These are phyloP conservation scores for Caenorhabditis sp. DNA, from an alignment of 2,888 invertebrate genomes.

Conservation along the genomic window DNA sequence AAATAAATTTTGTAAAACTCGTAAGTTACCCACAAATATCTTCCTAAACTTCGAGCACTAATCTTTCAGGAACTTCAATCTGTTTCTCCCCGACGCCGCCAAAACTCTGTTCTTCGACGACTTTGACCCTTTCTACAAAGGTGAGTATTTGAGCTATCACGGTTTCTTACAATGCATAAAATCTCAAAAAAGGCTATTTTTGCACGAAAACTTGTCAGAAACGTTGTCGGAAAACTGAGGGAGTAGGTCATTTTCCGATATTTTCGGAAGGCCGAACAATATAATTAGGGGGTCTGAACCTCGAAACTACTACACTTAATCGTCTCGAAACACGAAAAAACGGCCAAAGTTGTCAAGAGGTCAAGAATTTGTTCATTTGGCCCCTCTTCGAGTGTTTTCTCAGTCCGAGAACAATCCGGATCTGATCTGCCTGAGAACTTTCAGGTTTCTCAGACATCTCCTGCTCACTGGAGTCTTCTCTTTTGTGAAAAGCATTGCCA, in stretches of 20 bases:
- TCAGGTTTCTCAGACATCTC: no score
- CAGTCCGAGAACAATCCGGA: neutral
- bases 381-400: neutral
- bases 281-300: constrained; percentile 12
- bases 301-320: constrained; percentile 29
- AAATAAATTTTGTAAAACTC: neutral
- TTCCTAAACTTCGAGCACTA: neutral
- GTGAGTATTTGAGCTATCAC: no score
- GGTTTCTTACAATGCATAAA: no score
- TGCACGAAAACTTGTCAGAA: no score
- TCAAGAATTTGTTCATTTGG: constrained; percentile 1
- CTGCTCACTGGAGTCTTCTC: no score
- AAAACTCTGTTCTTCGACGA: neutral
- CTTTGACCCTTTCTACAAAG: neutral
- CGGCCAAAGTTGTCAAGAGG: constrained; percentile 15
- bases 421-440: neutral
- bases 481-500: neutral
- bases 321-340: neutral
- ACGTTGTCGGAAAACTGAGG: neutral
- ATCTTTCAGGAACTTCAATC: neutral
- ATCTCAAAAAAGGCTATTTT: neutral
- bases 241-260: constrained; percentile 2
- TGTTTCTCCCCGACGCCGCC: neutral
- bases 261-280: neutral
- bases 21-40: no score